Conservation (phyloP, 2,113 vertebrate species). For the Pithys albifrons region DNA sequence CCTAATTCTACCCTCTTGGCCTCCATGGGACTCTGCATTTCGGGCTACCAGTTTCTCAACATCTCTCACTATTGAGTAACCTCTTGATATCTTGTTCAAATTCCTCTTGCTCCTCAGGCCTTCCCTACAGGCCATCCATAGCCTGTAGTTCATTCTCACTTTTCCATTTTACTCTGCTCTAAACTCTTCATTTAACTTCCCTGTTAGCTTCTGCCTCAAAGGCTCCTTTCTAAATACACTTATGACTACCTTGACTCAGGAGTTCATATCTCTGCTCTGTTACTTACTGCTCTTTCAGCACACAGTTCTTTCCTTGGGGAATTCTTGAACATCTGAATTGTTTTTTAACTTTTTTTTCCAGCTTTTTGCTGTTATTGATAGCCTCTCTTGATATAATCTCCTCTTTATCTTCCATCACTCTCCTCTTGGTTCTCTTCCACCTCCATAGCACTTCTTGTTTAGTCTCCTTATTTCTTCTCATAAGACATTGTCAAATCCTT, state of each 20-base stretch:
- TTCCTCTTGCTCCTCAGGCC: neutral
- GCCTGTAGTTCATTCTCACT: neutral
- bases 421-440: neutral
- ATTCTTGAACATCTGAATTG: neutral
- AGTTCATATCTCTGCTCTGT: neutral
- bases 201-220: neutral
- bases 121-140: neutral
- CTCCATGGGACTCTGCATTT: neutral
- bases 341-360: neutral
- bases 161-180: neutral
- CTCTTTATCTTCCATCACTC: neutral
- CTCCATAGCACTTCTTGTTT: neutral
- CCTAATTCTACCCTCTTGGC: neutral
- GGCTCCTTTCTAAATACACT: neutral
- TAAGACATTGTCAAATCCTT: neutral
- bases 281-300: neutral
- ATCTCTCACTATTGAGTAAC: neutral
- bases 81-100: neutral
- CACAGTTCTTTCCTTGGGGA: neutral
- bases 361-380: neutral
- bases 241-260: neutral
- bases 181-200: neutral
- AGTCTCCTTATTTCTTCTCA: neutral
- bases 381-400: neutral
- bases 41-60: neutral